Base-by-base conservation (phyloP, 2,888 invertebrate species). In the Invenusta paracnida region DNA sequence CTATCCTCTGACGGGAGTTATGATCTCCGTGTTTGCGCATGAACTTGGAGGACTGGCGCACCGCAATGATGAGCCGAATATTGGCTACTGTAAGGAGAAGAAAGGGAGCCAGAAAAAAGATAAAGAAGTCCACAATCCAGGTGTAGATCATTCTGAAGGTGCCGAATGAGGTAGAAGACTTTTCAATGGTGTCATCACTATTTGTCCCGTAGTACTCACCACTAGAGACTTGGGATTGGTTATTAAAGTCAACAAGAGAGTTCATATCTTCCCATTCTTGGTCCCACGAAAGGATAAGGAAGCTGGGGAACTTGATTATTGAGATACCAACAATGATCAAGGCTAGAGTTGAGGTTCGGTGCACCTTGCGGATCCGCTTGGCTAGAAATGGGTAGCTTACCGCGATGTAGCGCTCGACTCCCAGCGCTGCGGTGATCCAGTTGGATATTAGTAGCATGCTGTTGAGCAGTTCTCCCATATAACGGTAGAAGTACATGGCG, bases 351-450 rank as follows among this genome's bases (percentile, higher is more conserved):
- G 67, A 25, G 5, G 28, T 29, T 2, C 84, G 84, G 67, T 84
- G 73, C 5, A 17, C 13, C 66, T 84, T 84, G 1, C 67, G 67
- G 28, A 84, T 84, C n/a, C 84, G 23, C 73, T 84, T 84, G 25
- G 84, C 84, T 25, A 67, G 25, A 67, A 84, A 84, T 5, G 84
- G 84, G 30, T 84, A 67, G 27, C 28, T 66, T 23, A 84, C 84
- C 1, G 84, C 84, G 67, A 84, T 30, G 67, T 30, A 84, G 25
- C 84, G 25, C 48, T 84, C 84, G 23, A 84, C 17, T 23, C 84
- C 84, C 73, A 84, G 29, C 1, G 67, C 23, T 2, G 84, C 73
- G 2, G 84, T 84, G 27, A 84, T 84, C 84, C 84, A 84, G 30
- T 84, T 84, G 2, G 84, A 84, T 1, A 25, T 30, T 25, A 84